Base-by-base conservation (phyloP, 2,113 vertebrate species). In the Chionis minor region DNA sequence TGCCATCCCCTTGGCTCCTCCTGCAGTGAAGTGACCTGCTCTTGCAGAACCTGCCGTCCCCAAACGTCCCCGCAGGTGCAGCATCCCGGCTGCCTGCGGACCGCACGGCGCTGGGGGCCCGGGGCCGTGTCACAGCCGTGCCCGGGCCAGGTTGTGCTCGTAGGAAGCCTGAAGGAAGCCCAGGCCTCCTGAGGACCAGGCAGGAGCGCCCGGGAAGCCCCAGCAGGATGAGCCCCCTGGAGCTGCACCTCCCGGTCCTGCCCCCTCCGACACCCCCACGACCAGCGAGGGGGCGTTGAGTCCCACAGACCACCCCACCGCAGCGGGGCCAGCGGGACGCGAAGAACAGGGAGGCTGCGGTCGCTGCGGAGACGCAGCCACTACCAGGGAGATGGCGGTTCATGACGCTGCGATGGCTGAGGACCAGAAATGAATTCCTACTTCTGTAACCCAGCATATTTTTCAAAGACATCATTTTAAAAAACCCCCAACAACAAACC, bases 251-350 rank as follows among this genome's bases (percentile, higher is more conserved):
- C 54, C 32, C 3, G 10, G 28, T 30, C 27, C 66, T 8, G 4
- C 4, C 26, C 17, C 22, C 54, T 16, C 30, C 4, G 2, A 10
- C 10, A 22, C 28, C 21, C 19, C 17, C 18, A 13, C 3, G 5
- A 2, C 8, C 1, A 14, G n/a, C 0, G 7, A 17, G 30, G 18
- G 27, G 19, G 16, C 6, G 27, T 2, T 1, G 3, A 10, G 19
- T 8, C 18, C 89, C 42, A 6, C 22, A 6, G 32, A 21, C 6
- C 19, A 3, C 21, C 44, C 42, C 26, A 4, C 22, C 55, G 5
- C 42, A 32, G n/a, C 4, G 1, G 33, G 2, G 32, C 45, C 1
- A 32, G 38, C 6, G 30, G 51, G n/a, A 14, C 12, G 8, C 3
- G 3, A 30, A 9, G 42, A 33, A 17, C 35, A 3, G 8, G 3